These are phyloP conservation scores for Microchrysa polita DNA, from an alignment of 2,888 invertebrate species.

Conservation along the genomic window DNA sequence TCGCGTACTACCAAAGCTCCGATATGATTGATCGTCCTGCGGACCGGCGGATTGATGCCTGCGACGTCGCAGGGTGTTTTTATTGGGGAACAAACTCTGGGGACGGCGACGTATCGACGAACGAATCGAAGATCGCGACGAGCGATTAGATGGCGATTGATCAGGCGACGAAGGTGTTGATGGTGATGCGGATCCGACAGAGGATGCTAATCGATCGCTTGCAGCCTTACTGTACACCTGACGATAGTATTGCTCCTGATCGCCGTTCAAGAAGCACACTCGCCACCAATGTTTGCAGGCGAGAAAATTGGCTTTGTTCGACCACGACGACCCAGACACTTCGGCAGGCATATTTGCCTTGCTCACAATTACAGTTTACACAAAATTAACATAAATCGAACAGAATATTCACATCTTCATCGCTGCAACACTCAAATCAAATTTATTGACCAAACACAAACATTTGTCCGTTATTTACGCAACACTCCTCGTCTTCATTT, in stretches of 20 bases:
- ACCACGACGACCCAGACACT: constrained; percentile 59
- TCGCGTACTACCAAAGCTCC: constrained; percentile 46
- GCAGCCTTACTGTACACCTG: constrained; percentile 76
- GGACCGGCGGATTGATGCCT: constrained; percentile 10
- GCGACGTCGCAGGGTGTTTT: constrained; percentile 34
- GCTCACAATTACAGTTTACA: constrained; percentile 20
- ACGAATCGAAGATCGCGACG: constrained; percentile 34
- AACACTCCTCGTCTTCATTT: constrained; percentile 15
- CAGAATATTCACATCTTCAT: constrained; percentile 29
- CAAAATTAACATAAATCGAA: constrained; percentile 2
- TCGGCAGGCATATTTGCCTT: constrained; percentile 51
- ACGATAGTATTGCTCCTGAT: constrained; percentile 86
- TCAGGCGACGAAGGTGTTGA: constrained; percentile 43
- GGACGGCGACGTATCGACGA: constrained; percentile 33
- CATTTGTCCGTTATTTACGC: constrained; percentile 2
- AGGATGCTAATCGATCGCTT: constrained; percentile 65
- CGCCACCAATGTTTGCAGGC: constrained; percentile 92
- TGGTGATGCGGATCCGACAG: constrained; percentile 13
- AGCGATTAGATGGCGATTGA: constrained; percentile 45
- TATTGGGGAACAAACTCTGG: constrained; percentile 39
- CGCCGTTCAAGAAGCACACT: constrained; percentile 87
- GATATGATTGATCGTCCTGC: constrained; percentile 49
- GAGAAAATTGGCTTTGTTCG: constrained; percentile 74
- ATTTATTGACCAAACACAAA: constrained; percentile 21
- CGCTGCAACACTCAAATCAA: background rate